Base-by-base conservation (phyloP, 2,113 vertebrate genomes). In the Hemicordylus capensis region DNA sequence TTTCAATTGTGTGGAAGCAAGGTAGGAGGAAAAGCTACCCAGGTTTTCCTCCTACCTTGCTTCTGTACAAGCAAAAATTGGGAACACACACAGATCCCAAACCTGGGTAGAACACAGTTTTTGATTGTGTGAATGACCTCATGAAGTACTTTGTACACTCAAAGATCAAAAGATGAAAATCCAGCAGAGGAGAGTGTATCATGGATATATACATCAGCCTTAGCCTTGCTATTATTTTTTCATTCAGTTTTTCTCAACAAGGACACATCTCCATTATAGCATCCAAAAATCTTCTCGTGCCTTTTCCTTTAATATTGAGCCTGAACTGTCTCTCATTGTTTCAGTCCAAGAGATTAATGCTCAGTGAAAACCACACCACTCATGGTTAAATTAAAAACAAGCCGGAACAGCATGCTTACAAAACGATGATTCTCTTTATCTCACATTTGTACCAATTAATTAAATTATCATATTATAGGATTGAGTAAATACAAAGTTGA, bases 241-340 rank as follows among this genome's bases (percentile, higher is more conserved):
- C 42, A 0, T 15, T 20, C 48, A 15, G 22, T 2, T 19, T 76
- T 39, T 1, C 1, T 19, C n/a, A n/a, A n/a, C 48, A 0, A 0
- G 63, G 7, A 2, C 24, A 59, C 88, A 26, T 77, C 77, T 77
- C 24, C 22, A 28, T 0, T 1, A 0, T 9, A 64, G 56, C 66
- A 3, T 26, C 39, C 0, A 0, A 34, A 46, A 67, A 39, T 3
- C 58, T 61, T 66, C 85, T 81, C 26, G 64, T 20, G 5, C 28
- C 14, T 59, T 83, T 58, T 66, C 1, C 0, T 83, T 54, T 72
- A 20, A 6, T 8, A 42, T 48, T n/a, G 59, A 88, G 76, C 75
- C 76, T 56, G 70, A 63, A 19, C 28, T 0, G 0, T 26, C 81
- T 73, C 11, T n/a, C 51, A 54, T 0, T 1, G n/a, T 64, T 56